Evolutionary conservation across 2,888 invertebrate species (phyloP).

Genomic region (Eurytoma adleriae): DNA sequence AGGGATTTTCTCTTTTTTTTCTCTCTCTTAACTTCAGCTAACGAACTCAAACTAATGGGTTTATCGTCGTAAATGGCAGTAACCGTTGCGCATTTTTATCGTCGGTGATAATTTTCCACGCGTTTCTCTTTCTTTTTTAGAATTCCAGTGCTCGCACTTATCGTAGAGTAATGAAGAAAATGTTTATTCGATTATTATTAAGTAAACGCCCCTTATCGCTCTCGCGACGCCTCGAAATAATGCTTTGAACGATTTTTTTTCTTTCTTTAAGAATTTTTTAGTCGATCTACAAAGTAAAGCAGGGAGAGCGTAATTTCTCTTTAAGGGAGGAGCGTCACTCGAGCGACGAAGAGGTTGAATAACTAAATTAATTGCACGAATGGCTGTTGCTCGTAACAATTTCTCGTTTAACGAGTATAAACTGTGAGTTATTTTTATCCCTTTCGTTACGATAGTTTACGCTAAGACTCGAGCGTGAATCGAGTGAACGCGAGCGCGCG

Average conservation of each 20-base stretch:
- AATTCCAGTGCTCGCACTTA: not conserved
- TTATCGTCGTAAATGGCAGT: conserved; percentile 40
- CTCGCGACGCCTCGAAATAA: conserved; percentile 1
- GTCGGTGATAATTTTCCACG: not conserved
- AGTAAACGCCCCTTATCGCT: not conserved
- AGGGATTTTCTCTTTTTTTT: conserved; percentile 1
- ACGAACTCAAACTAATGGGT: conserved; percentile 19
- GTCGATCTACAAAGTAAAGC: no score
- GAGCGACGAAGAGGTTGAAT: not conserved
- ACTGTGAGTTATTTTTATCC: conserved; percentile 2
- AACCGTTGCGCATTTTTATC: conserved; percentile 15
- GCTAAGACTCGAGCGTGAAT: conserved; percentile 21
- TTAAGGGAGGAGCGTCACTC: not conserved
- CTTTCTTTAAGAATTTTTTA: conserved; percentile 16
- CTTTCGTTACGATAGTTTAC: conserved; percentile 19
- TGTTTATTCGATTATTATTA: conserved; percentile 6
- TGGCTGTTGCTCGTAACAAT: conserved; percentile 48
- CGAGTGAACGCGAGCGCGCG: conserved; percentile 15
- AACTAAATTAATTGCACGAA: conserved; percentile 53
- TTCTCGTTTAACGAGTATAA: conserved; percentile 32
- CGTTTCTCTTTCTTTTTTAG: conserved; percentile 23
- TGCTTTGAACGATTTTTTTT: not conserved
- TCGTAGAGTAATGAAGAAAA: conserved; percentile 4
- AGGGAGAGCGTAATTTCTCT: not conserved
- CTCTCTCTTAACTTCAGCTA: conserved; percentile 12